Percentiles rank a stretch among this genome's conserved stretches.
Conservation (phyloP, 2,113 vertebrate genomes). For the Syngnathus floridae region DNA sequence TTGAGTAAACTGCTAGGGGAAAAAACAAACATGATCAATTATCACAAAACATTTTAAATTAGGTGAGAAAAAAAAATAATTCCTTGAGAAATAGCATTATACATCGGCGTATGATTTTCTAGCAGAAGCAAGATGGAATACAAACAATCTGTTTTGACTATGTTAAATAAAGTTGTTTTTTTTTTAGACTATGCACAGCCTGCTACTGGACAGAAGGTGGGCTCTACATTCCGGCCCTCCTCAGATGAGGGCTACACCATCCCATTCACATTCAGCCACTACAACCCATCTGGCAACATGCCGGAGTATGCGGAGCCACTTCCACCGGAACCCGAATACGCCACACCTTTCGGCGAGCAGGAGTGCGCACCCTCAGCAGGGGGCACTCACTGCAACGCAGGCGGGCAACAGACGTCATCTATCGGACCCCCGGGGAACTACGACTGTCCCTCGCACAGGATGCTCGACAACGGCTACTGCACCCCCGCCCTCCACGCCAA, state of each 20-base stretch:
- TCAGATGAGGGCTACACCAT: conserved; percentile 72
- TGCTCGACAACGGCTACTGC: conserved; percentile 63
- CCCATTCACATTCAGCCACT: conserved; percentile 72
- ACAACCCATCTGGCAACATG: conserved; percentile 68
- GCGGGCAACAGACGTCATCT: conserved; percentile 1
- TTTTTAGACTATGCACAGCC: conserved; percentile 77
- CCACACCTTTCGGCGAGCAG: conserved; percentile 50
- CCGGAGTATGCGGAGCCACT: conserved; percentile 79
- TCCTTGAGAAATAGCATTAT: too few relatives aligned
- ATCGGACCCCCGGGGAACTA: conserved; percentile 41
- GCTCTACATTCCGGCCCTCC: conserved; percentile 75
- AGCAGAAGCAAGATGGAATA: conserved; percentile 1
- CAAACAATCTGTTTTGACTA: neutral
- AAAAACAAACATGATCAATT: too few relatives aligned
- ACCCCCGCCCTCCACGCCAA: conserved; percentile 37
- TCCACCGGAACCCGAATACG: conserved; percentile 77
- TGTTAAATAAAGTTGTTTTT: neutral
- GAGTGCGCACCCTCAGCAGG: conserved; percentile 27
- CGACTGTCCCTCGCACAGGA: conserved; percentile 64
- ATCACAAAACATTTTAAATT: too few relatives aligned
- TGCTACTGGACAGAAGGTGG: conserved; percentile 60
- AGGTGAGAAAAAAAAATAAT: too few relatives aligned
- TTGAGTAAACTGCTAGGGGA: too few relatives aligned
- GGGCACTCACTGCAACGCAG: neutral
- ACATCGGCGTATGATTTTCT: neutral